A percentile compares a stretch with the other conserved stretches of the same genome.
phyloP scores from a whole-genome alignment of 2,888 invertebrate species.

The Parasteatoda lunata region DNA sequence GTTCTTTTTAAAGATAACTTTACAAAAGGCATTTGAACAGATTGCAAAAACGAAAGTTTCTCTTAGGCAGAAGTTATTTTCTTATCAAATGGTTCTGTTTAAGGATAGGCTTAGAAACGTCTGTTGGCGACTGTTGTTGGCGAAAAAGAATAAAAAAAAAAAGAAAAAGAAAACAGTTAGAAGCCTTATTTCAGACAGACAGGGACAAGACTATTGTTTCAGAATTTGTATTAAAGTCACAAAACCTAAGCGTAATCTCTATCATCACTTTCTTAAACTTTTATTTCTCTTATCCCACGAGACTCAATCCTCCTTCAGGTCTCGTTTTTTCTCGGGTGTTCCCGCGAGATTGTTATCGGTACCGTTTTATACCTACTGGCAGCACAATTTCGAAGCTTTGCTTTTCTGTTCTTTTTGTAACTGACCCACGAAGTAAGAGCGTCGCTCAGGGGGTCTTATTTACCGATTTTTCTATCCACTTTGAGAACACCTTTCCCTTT shows the following conservation, averaged over 20 bases:
- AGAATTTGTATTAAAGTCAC: conserved; percentile 60
- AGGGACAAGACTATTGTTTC: conserved; percentile 38
- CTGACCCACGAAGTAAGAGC: conserved; percentile 17
- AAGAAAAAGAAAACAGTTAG: neutral
- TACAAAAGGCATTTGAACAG: no score
- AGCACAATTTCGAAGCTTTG: conserved; percentile 22
- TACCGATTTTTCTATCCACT: conserved; percentile 32
- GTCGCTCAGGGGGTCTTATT: conserved; percentile 47
- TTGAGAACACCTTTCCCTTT: neutral
- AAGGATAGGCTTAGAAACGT: neutral
- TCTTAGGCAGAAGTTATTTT: neutral
- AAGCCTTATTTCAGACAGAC: neutral
- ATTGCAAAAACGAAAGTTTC: neutral
- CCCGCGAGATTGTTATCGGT: conserved; percentile 51
- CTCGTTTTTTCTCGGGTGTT: conserved; percentile 18
- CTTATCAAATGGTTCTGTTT: neutral
- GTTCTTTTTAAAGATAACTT: no score
- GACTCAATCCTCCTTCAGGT: conserved; percentile 7
- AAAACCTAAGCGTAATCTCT: conserved; percentile 42
- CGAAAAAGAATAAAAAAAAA: neutral
- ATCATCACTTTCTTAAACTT: conserved; percentile 38
- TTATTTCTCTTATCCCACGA: conserved; percentile 27
- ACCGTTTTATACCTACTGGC: conserved; percentile 51
- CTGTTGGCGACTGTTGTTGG: neutral
- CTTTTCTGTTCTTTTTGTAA: conserved; percentile 33